Conservation (phyloP, 1,140 invertebrate species). For the Euwallacea similis region DNA sequence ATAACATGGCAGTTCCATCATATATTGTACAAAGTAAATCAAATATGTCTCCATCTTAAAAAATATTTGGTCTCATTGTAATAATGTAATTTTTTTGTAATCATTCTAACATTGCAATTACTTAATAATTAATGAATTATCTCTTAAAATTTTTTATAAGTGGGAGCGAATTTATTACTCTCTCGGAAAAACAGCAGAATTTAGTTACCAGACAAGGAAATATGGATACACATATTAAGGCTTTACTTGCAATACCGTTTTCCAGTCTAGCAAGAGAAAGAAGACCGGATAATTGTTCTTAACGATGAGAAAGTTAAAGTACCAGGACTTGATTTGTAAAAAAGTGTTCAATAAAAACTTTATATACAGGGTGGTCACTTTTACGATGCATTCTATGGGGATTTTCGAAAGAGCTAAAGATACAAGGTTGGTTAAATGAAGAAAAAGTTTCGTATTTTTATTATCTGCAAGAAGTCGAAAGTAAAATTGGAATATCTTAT, state of each 20-base stretch:
- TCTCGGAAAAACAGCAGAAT: constrained; percentile 46
- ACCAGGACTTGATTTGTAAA: no score
- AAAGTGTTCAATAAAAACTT: no score
- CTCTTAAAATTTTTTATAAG: constrained; percentile 51
- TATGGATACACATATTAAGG: constrained; percentile 46
- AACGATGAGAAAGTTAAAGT: constrained; percentile 19
- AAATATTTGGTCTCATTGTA: neutral
- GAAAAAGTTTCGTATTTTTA: no score
- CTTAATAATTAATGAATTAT: neutral
- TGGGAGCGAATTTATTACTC: constrained; percentile 62
- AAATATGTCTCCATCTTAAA: neutral
- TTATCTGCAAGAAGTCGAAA: no score
- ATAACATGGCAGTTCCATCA: constrained; percentile 63
- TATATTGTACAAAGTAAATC: constrained; percentile 59
- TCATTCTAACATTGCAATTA: no score
- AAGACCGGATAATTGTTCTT: constrained; percentile 50
- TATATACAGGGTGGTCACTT: no score
- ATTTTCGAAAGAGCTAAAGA: no score
- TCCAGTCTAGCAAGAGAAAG: constrained; percentile 52
- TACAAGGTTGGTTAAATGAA: no score
- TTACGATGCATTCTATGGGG: no score
- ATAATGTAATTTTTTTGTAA: no score
- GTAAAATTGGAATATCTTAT: no score
- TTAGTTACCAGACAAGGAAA: constrained; percentile 39
- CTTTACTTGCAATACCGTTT: constrained; percentile 50